Evolutionary conservation across 2,113 vertebrate species (phyloP), one percentile per base, ranked within the genome.

Genomic region (Atlantisia rogersi): DNA sequence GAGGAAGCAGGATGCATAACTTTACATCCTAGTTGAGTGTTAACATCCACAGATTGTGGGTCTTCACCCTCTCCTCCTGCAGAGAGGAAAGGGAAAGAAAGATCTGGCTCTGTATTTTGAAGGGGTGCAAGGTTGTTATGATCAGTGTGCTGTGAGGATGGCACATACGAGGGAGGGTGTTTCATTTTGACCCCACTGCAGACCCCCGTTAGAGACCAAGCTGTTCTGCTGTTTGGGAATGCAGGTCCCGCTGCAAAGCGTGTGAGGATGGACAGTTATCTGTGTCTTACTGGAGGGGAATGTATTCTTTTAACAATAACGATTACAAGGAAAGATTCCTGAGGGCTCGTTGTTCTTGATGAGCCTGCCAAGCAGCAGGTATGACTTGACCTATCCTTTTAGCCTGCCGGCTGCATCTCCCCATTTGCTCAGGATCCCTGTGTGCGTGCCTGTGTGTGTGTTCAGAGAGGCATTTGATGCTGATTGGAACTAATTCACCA

Each of bases 401-500:
- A 82, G 42, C 86, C 82, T 95, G 48, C 80, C 8, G 11, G 82
- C 90, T 74, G 67, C 17, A 12, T 77, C 85, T 92, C 84, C 69
- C 48, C 40, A 4, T 93, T 92, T 94, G 50, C 86, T 94, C 44
- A 70, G 62, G 70, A 63, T 46, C 58, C 71, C 56, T 42, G 19
- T 58, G 84, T 59, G 20, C 7, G 8, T 50, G 50, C 13, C 22
- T 52, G 50, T 52, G 52, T 67, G 28, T 82, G 21, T 81, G 46
- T 91, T 97, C 82, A 94, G 76, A 88, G 92, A 92, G 75, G 24
- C 55, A 52, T 92, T 90, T 93, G 85, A 84, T 81, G 82, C 86
- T 94, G 86, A 88, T 82, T 95, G 74, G 67, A 95, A 71, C 87
- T 93, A 95, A 95, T 96, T 97, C 75, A 64, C 42, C 74, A 44